Evolutionary conservation across 1,140 invertebrate genomes (phyloP), one percentile per base, ranked within the genome.

Genomic region (Papilio aristodemus): DNA sequence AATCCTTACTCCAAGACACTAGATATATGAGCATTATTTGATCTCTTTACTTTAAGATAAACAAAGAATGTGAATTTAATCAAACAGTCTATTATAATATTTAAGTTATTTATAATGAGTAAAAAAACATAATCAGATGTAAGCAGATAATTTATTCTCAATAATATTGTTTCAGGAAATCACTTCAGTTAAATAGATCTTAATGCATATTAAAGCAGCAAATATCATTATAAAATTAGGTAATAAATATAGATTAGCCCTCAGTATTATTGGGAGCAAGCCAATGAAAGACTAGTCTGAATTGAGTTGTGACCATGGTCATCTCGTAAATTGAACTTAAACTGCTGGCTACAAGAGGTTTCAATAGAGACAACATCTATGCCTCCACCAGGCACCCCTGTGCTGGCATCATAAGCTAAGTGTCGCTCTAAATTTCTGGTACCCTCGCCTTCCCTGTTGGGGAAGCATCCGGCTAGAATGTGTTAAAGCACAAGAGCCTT

Each of bases 211-310:
- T 7, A 4, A 22, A 13, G 19, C 22, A 54, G 10, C 10, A 54
- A 54, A 50, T 50, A 50, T 22, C 19, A 10, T 22, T 22, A 50
- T 22, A 50, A 22, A 22, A 19, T 19, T 19, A 9, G 8, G 7
- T 46, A 9, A 19, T 19, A 17, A 22, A 54, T 54, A 1, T 5
- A 22, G 14, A 17, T 46, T 46, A 64, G 87, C 89, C 89, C 90
- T 92, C 91, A 92, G 91, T 73, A 50, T 57, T 68, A 60, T 71
- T 83, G 84, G 87, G 85, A 89, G 84, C 80, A 78, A 69, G 85
- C 83, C 85, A 89, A 91, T 89, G 85, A 89, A 88, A 92, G 91
- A 92, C 84, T 92, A 92, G 91, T 92, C 91, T 92, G 90, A 92
- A 92, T 92, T 92, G 91, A 92, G 91, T 92, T 92, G 62, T 91